phyloP scores from a whole-genome alignment of 2,888 invertebrate genomes.

The Ashinkailepas kermadecensis region DNA sequence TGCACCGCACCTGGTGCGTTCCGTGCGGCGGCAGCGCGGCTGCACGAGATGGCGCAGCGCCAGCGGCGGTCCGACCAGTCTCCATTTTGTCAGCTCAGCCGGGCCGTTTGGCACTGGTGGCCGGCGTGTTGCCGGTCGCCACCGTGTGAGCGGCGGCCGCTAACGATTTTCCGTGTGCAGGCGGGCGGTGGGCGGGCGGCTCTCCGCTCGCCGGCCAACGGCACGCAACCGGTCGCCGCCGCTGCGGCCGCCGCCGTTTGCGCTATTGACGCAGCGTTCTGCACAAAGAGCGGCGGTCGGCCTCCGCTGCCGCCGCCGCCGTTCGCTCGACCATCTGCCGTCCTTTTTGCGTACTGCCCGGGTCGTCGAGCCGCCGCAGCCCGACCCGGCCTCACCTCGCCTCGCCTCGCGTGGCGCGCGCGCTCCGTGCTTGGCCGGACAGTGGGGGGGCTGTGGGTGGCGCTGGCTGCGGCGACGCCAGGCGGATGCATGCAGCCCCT shows the following conservation, averaged over 20 bases:
- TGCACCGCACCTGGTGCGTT: neutral
- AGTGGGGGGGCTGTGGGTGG: too few relatives aligned
- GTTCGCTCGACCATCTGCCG: neutral
- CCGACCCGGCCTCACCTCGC: neutral
- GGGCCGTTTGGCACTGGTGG: conserved; percentile 7
- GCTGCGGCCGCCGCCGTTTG: neutral
- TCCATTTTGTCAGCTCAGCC: conserved; percentile 10
- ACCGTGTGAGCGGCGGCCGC: conserved; percentile 8
- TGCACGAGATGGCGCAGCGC: too few relatives aligned
- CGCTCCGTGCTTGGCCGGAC: too few relatives aligned
- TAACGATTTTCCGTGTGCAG: conserved; percentile 21
- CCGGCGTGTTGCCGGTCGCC: neutral
- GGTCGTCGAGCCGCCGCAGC: neutral
- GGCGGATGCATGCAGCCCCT: too few relatives aligned
- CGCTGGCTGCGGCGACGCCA: too few relatives aligned
- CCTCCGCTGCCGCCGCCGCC: neutral
- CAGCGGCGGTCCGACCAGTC: neutral
- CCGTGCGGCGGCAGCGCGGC: too few relatives aligned
- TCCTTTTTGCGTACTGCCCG: neutral
- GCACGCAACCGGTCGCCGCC: neutral
- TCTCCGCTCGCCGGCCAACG: neutral
- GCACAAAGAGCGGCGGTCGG: neutral
- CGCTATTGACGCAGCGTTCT: neutral
- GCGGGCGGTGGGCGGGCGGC: neutral
- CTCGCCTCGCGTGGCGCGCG: neutral